These are phyloP conservation scores for Mus spicilegus DNA, from an alignment of 2,113 vertebrate species.

Conservation along the genomic window DNA sequence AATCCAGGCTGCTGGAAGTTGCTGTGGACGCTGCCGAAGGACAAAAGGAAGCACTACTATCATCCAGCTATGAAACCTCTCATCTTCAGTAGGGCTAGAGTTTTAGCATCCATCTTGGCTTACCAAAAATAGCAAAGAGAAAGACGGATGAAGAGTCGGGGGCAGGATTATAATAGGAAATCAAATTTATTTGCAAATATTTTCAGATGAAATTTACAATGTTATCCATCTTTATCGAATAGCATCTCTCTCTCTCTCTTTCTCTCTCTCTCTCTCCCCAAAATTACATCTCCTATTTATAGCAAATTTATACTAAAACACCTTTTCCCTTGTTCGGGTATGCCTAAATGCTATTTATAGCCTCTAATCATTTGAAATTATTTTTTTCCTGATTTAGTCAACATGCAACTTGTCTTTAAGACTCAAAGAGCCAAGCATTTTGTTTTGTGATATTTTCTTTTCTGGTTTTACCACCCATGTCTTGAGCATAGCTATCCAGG, in stretches of 20 bases:
- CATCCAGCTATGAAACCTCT: background rate
- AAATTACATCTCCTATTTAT: constrained; percentile 35
- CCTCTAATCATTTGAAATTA: constrained; percentile 39
- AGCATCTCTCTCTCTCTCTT: background rate
- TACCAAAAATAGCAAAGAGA: background rate
- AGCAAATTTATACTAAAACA: constrained; percentile 52
- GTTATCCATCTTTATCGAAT: background rate
- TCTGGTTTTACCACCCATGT: constrained; percentile 45
- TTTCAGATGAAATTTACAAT: constrained; percentile 23
- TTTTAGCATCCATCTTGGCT: background rate
- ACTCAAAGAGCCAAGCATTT: background rate
- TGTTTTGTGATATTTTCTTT: constrained; percentile 1
- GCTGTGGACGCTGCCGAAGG: no score
- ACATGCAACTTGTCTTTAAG: constrained; percentile 15
- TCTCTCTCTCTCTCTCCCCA: background rate
- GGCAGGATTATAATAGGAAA: background rate
- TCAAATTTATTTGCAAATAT: background rate
- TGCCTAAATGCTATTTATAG: constrained; percentile 59
- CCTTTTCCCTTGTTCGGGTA: constrained; percentile 22
- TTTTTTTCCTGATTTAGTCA: constrained; percentile 47
- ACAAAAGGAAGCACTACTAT: background rate
- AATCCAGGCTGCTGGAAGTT: background rate
- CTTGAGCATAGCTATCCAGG: constrained; percentile 29
- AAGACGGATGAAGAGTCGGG: background rate
- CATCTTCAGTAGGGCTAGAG: background rate